Base-by-base conservation (phyloP, 1,140 invertebrate species). In the Hyposmocoma kahamanoa region DNA sequence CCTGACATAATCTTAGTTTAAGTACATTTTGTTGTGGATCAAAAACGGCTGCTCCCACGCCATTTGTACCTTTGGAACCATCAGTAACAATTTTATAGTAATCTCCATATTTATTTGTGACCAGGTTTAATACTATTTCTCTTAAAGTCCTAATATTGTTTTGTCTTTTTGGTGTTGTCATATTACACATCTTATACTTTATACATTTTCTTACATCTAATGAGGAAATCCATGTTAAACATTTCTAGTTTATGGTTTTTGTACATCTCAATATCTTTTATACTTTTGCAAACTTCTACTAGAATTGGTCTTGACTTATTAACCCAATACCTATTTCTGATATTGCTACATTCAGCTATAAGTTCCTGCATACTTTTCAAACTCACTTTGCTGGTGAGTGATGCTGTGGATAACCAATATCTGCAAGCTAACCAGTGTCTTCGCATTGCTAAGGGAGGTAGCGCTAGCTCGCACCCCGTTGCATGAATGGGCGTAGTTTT, bases 11-110 rank as follows among this genome's bases (percentile, higher is more conserved):
- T 13, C 21, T 34, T 19, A 46, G 15, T 34, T 34, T 32, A n/a
- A n/a, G n/a, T n/a, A n/a, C n/a, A n/a, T n/a, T n/a, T n/a, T n/a
- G n/a, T n/a, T 46, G 44, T 10, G 30, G 44, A 18, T 46, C 44
- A n/a, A n/a, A n/a, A n/a, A n/a, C n/a, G n/a, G 44, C 44, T 13
- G 18, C 13, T 6, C 44, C 44, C 1, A 21, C 1, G 6, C 18
- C 18, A 4, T n/a, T 18, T 26, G 8, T 6, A 11, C 21, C 26
- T 22, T 46, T 46, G 3, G 44, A 46, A 1, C 44, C 44, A 21
- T 46, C 44, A 19, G 44, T 46, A 21, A 22, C 32, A 3, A 46
- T 32, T 22, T 46, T 34, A 22, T 46, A 46, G 10, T 10, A 36
- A 5, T 17, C 8, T 2, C n/a, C 15, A 20, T 46, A 46, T n/a